A percentile compares a stretch with the other conserved stretches of the same genome.
Conservation (phyloP, 1,140 invertebrate genomes). For the Neodiprion pinetum region DNA sequence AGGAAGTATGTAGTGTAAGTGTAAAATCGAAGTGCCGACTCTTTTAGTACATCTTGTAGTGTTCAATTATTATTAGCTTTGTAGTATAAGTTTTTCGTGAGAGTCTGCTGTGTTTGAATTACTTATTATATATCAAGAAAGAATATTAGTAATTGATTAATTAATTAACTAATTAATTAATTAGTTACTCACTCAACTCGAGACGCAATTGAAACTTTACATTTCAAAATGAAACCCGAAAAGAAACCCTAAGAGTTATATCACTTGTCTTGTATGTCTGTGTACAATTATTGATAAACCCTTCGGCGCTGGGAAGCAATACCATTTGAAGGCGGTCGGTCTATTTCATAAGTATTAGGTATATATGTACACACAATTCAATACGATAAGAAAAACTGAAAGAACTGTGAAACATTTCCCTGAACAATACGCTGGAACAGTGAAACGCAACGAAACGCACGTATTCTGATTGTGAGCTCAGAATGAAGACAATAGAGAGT, state of each 20-base stretch:
- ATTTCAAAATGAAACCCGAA: background rate
- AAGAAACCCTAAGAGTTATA: background rate
- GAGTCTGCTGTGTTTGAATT: background rate
- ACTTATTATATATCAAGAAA: no score
- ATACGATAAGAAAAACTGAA: background rate
- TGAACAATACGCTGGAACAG: no score
- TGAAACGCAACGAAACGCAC: no score
- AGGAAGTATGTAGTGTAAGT: background rate
- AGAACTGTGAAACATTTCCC: background rate
- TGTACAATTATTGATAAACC: background rate
- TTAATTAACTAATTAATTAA: background rate
- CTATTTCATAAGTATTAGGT: background rate
- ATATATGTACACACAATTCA: no score
- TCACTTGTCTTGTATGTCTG: background rate
- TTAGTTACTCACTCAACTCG: background rate
- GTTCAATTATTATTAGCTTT: conserved; percentile 2
- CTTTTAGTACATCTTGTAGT: conserved; percentile 3
- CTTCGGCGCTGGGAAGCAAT: background rate
- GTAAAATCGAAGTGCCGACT: background rate
- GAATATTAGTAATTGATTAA: background rate
- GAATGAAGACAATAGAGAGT: background rate
- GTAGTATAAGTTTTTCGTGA: background rate
- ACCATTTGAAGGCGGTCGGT: background rate
- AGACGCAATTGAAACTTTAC: background rate
- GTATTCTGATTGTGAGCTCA: no score